Evolutionary conservation across 2,888 invertebrate species (phyloP), one percentile per base, ranked within the genome.

Genomic region (Rapana venosa): DNA sequence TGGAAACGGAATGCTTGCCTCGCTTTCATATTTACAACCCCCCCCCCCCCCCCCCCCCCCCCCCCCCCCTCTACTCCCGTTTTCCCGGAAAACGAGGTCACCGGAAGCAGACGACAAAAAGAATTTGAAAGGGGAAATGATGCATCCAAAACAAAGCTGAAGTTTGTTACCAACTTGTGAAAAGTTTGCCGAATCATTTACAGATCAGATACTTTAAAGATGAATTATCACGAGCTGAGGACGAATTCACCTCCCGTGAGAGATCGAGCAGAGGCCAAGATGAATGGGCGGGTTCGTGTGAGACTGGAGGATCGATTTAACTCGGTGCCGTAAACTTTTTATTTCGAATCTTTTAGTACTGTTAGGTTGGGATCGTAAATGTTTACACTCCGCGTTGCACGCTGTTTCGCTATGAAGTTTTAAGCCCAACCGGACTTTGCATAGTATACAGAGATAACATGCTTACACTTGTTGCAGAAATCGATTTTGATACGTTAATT

Each of bases 221-320:
- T 88, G 90, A 90, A 77, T 79, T 84, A 85, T 77, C 58, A n/a
- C 26, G 74, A 84, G 20, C 15, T 26, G 22, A 90, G 89, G 87
- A 89, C 83, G 66, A 87, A 79, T n/a, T 91, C 91, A 4, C 91
- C 91, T 22, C 91, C 91, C 32, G 91, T 91, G 20, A 86, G 89
- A 61, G 91, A 91, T 70, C 56, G 83, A 30, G 32, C 87, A 47
- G 74, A 61, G 58, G 8, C 26, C 6, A 20, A n/a, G 30, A 26
- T 30, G 11, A 56, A 87, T n/a, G 89, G 56, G n/a, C 88, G 81
- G n/a, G 56, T 90, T 66, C 86, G 88, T 22, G 35, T 85, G 61
- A 84, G 88, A 47, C 84, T 90, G 47, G 91, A 88, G 70, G 86
- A 88, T 58, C 77, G 84, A 47, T 90, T 90, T 88, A 56, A 88